A percentile compares a stretch with the other conserved stretches of the same genome.
Conservation (phyloP, 2,113 vertebrate genomes). For the Larimichthys polyactis region DNA sequence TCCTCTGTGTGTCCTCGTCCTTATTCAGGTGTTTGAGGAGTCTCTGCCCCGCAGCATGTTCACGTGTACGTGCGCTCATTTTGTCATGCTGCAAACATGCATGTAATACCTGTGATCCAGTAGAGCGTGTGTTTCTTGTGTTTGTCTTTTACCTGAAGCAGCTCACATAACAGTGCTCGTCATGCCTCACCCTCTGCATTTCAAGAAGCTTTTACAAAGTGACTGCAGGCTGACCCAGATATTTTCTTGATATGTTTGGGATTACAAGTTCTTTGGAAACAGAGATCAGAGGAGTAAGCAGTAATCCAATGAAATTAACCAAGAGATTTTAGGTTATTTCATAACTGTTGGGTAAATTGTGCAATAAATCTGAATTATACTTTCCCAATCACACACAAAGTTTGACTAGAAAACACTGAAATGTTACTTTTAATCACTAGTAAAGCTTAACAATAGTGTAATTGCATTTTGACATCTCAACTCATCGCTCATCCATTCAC, state of each 20-base stretch:
- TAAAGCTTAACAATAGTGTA: neutral
- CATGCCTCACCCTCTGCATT: neutral
- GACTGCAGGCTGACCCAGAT: constrained; percentile 58
- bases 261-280: constrained; percentile 47
- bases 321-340: constrained; percentile 39
- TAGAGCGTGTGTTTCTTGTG: constrained; percentile 10
- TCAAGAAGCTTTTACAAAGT: constrained; percentile 47
- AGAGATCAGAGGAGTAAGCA: constrained; percentile 15
- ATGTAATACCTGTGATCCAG: constrained; percentile 38
- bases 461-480: neutral
- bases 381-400: neutral
- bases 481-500: neutral
- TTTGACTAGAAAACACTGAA: neutral
- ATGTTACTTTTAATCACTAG: neutral
- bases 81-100: constrained; percentile 56
- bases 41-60: constrained; percentile 39
- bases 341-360: neutral
- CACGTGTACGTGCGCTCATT: constrained; percentile 29
- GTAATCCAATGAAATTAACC: constrained; percentile 29
- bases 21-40: constrained; percentile 21
- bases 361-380: neutral
- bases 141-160: constrained; percentile 18
- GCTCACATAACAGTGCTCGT: neutral
- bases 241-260: constrained; percentile 43
- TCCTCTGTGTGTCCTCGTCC: constrained; percentile 6